Evolutionary conservation across 2,888 invertebrate genomes (phyloP), one percentile per base, ranked within the genome.

Genomic region (Proisotoma minuta): DNA sequence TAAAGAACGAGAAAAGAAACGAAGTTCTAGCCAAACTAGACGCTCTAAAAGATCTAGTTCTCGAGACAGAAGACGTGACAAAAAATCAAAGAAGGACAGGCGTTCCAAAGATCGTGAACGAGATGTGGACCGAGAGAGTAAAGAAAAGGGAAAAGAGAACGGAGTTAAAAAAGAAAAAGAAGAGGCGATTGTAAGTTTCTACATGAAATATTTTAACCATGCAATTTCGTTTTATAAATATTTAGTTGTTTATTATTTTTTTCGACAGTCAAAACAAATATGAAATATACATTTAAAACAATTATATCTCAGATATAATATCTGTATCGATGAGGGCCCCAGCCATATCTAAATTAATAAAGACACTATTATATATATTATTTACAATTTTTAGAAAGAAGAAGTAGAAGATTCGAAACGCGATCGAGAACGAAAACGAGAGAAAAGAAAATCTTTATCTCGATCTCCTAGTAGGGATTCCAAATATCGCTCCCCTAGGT

Each of bases 1-100:
- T n/a, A n/a, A n/a, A n/a, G n/a, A n/a, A n/a, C n/a, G n/a, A n/a
- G n/a, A n/a, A n/a, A n/a, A n/a, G n/a, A 43, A n/a, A 18, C 56
- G 57, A 23, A 54, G 78, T 27, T 75, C 78, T 70, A 59, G 79
- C 77, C 81, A 77, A 77, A 79, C 84, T 86, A 0, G 82, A 87
- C 1, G 87, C 87, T 0, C 82, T 4, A 56, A 56, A 24, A 40
- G 87, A 3, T 85, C 87, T 0, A 81, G 84, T 50, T 85, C 85
- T 0, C 79, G 82, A 1, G 81, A 81, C 51, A 72, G 59, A 24
- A 57, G 61, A 27, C 67, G 65, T 24, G 62, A 65, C 20, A 68
- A 56, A 28, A 66, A 68, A 24, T 69, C 63, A 26, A 66, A 68
- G 22, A 60, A 65, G n/a, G 56, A 59, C 2, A 57, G 49, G 27